Percentiles rank a stretch among this genome's conserved stretches.
Conservation (phyloP, 2,888 invertebrate species). For the Mythimna pallens region DNA sequence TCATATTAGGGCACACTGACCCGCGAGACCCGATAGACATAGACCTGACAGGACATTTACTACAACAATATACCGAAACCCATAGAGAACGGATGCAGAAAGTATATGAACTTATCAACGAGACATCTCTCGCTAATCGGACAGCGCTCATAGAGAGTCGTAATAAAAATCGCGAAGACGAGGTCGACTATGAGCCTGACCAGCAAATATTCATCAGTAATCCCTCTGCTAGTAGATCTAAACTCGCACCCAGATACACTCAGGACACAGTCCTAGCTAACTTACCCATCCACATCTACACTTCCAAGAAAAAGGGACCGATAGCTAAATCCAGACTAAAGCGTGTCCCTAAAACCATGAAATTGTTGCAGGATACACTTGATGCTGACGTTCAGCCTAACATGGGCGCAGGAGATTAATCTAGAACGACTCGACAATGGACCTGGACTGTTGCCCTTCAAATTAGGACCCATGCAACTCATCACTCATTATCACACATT, state of each 20-base stretch:
- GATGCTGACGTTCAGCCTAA: too few relatives aligned
- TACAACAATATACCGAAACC: not conserved
- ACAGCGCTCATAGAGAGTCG: constrained; percentile 4
- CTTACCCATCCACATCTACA: constrained; percentile 1
- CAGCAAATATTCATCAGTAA: constrained; percentile 7
- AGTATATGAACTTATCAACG: constrained; percentile 2
- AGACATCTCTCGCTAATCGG: not conserved
- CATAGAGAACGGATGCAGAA: constrained; percentile 3
- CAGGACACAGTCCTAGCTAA: not conserved
- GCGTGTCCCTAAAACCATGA: too few relatives aligned
- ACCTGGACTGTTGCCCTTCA: constrained; percentile 6
- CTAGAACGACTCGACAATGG: not conserved
- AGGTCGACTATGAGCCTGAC: constrained; percentile 3
- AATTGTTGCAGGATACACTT: not conserved
- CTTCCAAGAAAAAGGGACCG: not conserved
- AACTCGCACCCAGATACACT: not conserved
- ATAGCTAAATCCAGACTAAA: too few relatives aligned
- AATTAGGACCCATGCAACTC: constrained; percentile 3
- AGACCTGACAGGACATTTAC: not conserved
- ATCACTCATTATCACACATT: not conserved
- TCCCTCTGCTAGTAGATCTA: not conserved
- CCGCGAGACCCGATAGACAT: constrained; percentile 4
- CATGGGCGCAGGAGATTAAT: too few relatives aligned
- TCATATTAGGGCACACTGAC: constrained; percentile 1
- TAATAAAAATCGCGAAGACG: constrained; percentile 4